phyloP scores from a whole-genome alignment of 2,888 invertebrate species.

The Blera fallax region DNA sequence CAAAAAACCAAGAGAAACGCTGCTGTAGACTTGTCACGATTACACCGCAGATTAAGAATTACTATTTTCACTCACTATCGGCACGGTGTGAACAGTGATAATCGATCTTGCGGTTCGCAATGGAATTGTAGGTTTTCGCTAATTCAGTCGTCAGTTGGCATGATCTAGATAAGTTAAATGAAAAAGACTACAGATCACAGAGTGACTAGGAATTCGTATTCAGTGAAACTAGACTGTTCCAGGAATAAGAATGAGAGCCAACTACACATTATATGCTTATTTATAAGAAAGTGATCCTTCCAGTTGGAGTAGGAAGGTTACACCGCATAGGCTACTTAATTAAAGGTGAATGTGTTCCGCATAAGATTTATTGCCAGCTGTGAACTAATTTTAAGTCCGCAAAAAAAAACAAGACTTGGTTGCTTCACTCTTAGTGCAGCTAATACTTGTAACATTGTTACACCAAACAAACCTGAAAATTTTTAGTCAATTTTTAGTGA shows the following conservation, averaged over 20 bases:
- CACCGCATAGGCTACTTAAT: background rate
- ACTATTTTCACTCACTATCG: slow-evolving; percentile 54
- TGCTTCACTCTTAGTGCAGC: background rate
- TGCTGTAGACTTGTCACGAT: slow-evolving; percentile 29
- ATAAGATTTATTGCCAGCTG: background rate
- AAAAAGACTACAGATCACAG: slow-evolving; percentile 17
- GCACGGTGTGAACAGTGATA: slow-evolving; percentile 12
- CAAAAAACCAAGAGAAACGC: slow-evolving; percentile 33
- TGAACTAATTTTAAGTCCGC: background rate
- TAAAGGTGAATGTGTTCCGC: background rate
- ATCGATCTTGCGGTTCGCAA: slow-evolving; percentile 9
- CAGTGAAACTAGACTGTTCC: slow-evolving; percentile 23
- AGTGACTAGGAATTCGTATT: slow-evolving; percentile 9
- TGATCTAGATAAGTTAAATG: slow-evolving; percentile 48
- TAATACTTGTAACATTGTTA: background rate
- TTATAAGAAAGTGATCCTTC: slow-evolving; percentile 42
- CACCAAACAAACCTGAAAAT: background rate
- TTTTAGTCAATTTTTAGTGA: background rate
- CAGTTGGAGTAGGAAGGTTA: background rate
- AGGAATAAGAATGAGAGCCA: slow-evolving; percentile 24
- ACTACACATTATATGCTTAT: background rate
- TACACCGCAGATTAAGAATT: slow-evolving; percentile 49
- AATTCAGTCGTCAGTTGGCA: slow-evolving; percentile 39
- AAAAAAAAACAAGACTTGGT: background rate
- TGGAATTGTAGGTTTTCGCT: slow-evolving; percentile 52